These are phyloP conservation scores for Champsocephalus gunnari DNA, from an alignment of 2,797 vertebrate species.

Conservation along the genomic window DNA sequence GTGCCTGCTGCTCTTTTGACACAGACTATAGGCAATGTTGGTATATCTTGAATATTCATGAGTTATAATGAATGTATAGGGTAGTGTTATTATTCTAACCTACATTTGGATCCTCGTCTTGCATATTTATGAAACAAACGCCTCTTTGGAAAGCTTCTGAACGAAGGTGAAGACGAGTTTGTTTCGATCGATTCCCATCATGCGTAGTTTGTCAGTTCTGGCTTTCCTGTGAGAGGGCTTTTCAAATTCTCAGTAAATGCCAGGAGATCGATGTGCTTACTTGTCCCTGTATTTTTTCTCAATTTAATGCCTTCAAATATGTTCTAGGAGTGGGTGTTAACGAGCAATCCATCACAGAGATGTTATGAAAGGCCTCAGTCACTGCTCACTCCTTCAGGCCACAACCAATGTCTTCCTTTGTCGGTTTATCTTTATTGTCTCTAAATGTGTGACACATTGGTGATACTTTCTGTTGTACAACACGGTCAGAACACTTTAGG, in stretches of 20 bases:
- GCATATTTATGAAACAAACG: slow-evolving; percentile 55
- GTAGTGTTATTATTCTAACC: slow-evolving; percentile 61
- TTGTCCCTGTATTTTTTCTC: slow-evolving; percentile 30
- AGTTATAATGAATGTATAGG: slow-evolving; percentile 48
- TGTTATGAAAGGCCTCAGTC: slow-evolving; percentile 27
- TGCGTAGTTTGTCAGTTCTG: slow-evolving; percentile 4
- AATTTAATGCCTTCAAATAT: neutral
- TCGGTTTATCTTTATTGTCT: slow-evolving; percentile 54
- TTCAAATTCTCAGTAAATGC: slow-evolving; percentile 26
- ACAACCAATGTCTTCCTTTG: slow-evolving; percentile 30
- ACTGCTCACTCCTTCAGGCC: slow-evolving; percentile 14
- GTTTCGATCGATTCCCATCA: slow-evolving; percentile 28
- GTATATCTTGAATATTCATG: slow-evolving; percentile 58
- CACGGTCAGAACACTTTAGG: slow-evolving; percentile 72
- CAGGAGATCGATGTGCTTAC: slow-evolving; percentile 7
- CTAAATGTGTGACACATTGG: slow-evolving; percentile 50
- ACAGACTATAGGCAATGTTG: slow-evolving; percentile 41
- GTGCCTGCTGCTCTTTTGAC: slow-evolving; percentile 50
- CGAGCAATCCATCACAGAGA: slow-evolving; percentile 20
- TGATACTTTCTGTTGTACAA: slow-evolving; percentile 59
- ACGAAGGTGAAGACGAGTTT: slow-evolving; percentile 41
- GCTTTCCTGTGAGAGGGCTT: slow-evolving; percentile 22
- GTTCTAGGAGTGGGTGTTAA: neutral
- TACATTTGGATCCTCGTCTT: slow-evolving; percentile 48
- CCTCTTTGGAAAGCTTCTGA: slow-evolving; percentile 21